These are phyloP conservation scores for Calypte anna DNA, from an alignment of 2,113 vertebrate genomes.

Conservation along the genomic window DNA sequence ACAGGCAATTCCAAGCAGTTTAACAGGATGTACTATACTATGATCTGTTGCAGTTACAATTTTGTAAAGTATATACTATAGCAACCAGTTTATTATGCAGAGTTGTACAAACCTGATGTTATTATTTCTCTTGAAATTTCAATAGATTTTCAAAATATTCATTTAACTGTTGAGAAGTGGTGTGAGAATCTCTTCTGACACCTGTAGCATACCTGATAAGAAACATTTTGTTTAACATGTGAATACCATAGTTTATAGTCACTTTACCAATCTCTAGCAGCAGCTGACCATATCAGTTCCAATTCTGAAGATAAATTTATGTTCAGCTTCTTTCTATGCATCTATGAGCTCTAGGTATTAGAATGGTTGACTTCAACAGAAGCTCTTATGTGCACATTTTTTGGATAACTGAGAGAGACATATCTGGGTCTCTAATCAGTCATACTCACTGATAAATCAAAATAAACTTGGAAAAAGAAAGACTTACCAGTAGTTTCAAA, in stretches of 20 bases:
- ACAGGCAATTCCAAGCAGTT: background rate
- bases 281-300: background rate
- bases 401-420: background rate
- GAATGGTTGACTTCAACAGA: background rate
- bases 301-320: background rate
- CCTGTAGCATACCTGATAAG: accelerated
- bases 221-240: background rate
- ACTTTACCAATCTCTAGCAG: background rate
- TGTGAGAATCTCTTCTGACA: background rate
- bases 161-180: background rate
- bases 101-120: background rate
- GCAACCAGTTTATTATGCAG: background rate
- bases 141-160: background rate
- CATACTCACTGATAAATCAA: background rate
- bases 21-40: background rate
- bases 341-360: background rate
- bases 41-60: background rate
- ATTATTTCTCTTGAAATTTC: background rate
- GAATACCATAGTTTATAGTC: background rate
- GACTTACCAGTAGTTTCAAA: background rate
- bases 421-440: background rate
- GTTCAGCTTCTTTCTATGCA: background rate
- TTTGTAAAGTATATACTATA: background rate
- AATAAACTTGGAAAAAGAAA: background rate
- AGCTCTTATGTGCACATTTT: background rate